Percentiles rank a stretch among this genome's conserved stretches.
Evolutionary conservation across 2,888 invertebrate species (phyloP).

Genomic region (Melieria picta): DNA sequence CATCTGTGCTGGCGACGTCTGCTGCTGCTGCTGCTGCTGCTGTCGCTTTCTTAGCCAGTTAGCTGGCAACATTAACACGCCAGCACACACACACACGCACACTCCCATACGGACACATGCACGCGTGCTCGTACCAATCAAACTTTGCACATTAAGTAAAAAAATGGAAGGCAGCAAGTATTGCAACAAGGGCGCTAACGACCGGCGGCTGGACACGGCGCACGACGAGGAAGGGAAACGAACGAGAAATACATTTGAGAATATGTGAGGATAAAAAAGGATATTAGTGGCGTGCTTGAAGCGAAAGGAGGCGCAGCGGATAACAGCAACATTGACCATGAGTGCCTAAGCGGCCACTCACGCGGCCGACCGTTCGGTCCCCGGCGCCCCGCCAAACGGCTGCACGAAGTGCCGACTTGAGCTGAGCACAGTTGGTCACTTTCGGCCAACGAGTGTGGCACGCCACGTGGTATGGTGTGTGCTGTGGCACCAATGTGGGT

Average conservation of each 20-base stretch:
- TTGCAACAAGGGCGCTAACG: too few relatives aligned
- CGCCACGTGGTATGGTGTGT: background rate
- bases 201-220: too few relatives aligned
- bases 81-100: conserved; percentile 4
- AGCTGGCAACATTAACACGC: conserved; percentile 21
- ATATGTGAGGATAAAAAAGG: conserved; percentile 19
- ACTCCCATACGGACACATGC: conserved; percentile 16
- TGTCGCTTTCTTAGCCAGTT: background rate
- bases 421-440: conserved; percentile 37
- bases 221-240: too few relatives aligned
- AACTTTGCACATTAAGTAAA: conserved; percentile 25
- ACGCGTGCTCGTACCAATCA: conserved; percentile 15
- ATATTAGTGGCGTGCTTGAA: conserved; percentile 18
- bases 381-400: conserved; percentile 8
- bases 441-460: conserved; percentile 3
- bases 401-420: conserved; percentile 36
- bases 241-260: background rate
- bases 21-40: background rate
- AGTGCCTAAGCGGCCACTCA: background rate
- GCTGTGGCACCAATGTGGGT: background rate
- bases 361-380: background rate
- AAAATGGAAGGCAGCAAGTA: background rate
- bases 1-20: background rate
- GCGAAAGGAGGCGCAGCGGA: conserved; percentile 16
- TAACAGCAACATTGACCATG: conserved; percentile 14